Evolutionary conservation across 2,888 invertebrate species (phyloP), one percentile per base, ranked within the genome.

Genomic region (Leptinotarsa rubiginosa): DNA sequence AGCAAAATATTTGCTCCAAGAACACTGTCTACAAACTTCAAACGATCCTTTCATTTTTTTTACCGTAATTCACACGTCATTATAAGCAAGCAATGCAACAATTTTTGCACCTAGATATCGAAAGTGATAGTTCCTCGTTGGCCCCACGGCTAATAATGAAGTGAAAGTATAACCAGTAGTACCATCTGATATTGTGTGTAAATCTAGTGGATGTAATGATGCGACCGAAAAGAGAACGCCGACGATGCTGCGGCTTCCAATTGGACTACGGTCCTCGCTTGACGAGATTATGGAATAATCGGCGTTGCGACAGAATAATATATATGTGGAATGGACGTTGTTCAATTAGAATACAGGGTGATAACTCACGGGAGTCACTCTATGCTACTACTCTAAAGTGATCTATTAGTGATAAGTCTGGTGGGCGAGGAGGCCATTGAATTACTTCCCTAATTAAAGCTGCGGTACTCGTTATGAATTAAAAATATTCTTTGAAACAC

Each of bases 91-190:
- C 18, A 62, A 16, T 69, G 16, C 69, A 41, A 41, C 41, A 69
- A 76, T 76, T 77, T 78, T 78, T 78, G 59, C 74, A 73, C 73
- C 78, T 73, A 73, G 73, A 76, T 76, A 71, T 70, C 52, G 70
- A 75, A 85, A 75, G 79, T 75, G 73, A 75, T 75, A 75, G 75
- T 75, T 75, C 74, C 41, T 54, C 20, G 56, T 10, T 68, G 56
- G 56, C 69, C 69, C 56, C 69, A 47, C 69, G 69, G 69, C 59
- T 22, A 59, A 18, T 67, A 25, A 65, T 59, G 47, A 62, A 75
- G 75, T 75, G 75, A 75, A 75, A 75, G 75, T 75, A 15, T 41
- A 31, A 50, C 52, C 70, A 65, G 65, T 41, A 52, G 50, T 50
- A 67, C 65, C 70, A 54, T 65, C 70, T 65, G 65, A 65, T 65